A percentile compares a stretch with the other conserved stretches of the same genome.
Conservation (phyloP, 2,797 vertebrate genomes). For the Prionace glauca region DNA sequence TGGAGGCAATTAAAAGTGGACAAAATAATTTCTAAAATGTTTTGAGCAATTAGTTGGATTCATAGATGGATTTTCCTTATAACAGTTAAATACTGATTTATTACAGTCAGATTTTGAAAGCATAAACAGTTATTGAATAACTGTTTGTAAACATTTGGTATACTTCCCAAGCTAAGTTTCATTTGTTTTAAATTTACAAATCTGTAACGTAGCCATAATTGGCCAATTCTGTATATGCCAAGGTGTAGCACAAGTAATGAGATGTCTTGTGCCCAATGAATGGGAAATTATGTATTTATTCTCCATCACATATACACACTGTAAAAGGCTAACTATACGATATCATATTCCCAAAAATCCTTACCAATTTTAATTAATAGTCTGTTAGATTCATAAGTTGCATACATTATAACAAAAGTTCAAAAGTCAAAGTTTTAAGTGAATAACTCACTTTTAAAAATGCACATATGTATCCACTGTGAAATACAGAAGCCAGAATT, state of each 20-base stretch:
- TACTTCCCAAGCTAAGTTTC: background rate
- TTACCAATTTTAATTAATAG: background rate
- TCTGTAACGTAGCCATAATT: background rate
- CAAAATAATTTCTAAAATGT: background rate
- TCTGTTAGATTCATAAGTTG: background rate
- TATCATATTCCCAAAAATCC: background rate
- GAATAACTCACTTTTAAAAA: background rate
- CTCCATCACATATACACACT: background rate
- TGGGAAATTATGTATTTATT: background rate
- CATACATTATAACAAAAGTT: background rate
- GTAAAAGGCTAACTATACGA: background rate
- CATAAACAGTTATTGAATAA: background rate
- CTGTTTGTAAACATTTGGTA: background rate
- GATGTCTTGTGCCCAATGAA: background rate
- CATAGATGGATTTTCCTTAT: background rate
- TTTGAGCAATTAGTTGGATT: background rate
- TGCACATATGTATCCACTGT: too few species aligned
- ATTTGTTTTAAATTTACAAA: background rate
- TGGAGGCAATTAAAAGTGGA: background rate
- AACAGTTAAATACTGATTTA: background rate
- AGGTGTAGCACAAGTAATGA: background rate
- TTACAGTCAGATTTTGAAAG: background rate
- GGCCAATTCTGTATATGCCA: background rate
- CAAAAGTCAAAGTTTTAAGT: background rate
- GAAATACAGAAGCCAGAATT: background rate